Base-by-base conservation (phyloP, 2,888 invertebrate genomes). In the Brenthis daphne region DNA sequence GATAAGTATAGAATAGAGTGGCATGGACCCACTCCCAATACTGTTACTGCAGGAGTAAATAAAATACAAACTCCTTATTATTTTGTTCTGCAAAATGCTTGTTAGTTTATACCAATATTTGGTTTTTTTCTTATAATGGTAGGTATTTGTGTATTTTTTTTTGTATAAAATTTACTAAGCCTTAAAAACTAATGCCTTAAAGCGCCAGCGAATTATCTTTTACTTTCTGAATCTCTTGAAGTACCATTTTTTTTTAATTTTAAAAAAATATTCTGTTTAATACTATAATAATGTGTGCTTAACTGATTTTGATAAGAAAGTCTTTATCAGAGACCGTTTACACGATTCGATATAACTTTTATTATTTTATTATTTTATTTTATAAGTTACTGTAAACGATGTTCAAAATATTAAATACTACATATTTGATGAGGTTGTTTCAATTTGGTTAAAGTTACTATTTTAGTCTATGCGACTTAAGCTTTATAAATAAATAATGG, bases 1-100 rank as follows among this genome's bases (percentile, higher is more conserved):
- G 88, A 88, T 16, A 85, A 85, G 68, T 92, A 89, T 68, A 81
- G 92, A 29, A 72, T 92, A n/a, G 92, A 92, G 68, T 92, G 92
- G 92, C 92, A 92, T 67, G 92, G 92, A 0, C 87, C 89, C 0
- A 58, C 78, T 0, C 89, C 92, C 0, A 85, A 76, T 11, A 77
- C 88, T 65, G 78, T 81, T 0, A 87, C 87, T 0, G 80, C 83
- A 1, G 87, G 87, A 0, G 87, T 92, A 1, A 92, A 92, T 64
- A 87, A 86, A 69, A 73, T 92, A 0, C 86, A 89, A 69, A 80
- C 82, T 51, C 92, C 92, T 2, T 92, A 84, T 73, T 92, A 86
- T 57, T 92, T 92, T 68, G 92, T 92, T 0, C 70, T 92, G 70
- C 90, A 92, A 68, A 85, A 90, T 72, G 91, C 92, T 16, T 54